A percentile compares a stretch with the other conserved stretches of the same genome.
Evolutionary conservation across 2,113 vertebrate species (phyloP).

Genomic region (Sinocyclocheilus grahami): DNA sequence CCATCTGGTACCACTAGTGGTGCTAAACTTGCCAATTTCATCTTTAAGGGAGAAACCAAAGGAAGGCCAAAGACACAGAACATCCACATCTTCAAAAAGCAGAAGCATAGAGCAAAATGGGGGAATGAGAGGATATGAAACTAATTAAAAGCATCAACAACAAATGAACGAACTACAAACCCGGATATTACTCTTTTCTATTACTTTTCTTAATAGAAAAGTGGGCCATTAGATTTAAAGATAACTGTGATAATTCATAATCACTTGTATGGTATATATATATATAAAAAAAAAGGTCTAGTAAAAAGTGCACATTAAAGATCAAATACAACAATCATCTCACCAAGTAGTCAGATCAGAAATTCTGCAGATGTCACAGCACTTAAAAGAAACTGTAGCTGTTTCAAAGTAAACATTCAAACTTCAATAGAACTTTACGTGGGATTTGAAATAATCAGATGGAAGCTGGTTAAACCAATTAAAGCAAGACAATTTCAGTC

Average conservation of each 20-base stretch:
- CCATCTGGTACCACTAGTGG: background rate
- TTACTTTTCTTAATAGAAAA: background rate
- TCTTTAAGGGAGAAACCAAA: background rate
- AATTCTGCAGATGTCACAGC: background rate
- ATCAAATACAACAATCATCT: background rate
- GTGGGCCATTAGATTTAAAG: background rate
- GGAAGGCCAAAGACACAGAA: background rate
- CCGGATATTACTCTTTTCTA: background rate
- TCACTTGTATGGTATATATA: background rate
- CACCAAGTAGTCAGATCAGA: background rate
- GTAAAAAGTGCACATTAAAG: background rate
- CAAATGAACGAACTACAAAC: background rate
- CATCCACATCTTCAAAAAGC: background rate
- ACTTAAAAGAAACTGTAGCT: background rate
- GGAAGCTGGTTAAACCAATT: slow-evolving; percentile 12
- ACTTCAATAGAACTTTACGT: background rate
- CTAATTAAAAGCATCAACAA: background rate
- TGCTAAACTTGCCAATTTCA: slow-evolving; percentile 4
- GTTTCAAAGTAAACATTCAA: background rate
- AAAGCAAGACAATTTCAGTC: background rate
- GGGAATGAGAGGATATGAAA: background rate
- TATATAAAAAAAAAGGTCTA: background rate
- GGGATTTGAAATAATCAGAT: background rate
- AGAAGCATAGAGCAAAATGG: background rate
- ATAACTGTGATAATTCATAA: background rate